Percentiles rank a stretch among this genome's conserved stretches.
phyloP scores from a whole-genome alignment of 2,888 invertebrate genomes.

The Chromoteleia sp. region DNA sequence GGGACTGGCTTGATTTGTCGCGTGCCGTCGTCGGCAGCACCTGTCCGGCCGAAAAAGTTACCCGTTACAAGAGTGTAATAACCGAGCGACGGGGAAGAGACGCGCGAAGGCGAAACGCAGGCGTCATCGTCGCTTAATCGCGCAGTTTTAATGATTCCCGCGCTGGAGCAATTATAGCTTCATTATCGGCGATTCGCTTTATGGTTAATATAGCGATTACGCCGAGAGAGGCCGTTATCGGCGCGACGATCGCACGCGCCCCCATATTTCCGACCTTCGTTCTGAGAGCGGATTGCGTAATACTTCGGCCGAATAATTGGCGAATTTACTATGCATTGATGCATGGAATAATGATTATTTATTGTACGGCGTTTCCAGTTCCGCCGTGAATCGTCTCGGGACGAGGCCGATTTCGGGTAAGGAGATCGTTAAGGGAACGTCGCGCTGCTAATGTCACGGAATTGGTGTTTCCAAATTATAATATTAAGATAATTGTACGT shows the following conservation, averaged over 20 bases:
- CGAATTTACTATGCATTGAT: slow-evolving; percentile 24
- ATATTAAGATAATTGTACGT: too few species aligned
- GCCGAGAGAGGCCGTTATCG: slow-evolving; percentile 36
- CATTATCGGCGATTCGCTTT: slow-evolving; percentile 55
- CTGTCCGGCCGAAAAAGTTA: slow-evolving; percentile 79
- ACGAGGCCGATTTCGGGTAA: too few species aligned
- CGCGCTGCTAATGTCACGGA: too few species aligned
- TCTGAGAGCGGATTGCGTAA: not conserved
- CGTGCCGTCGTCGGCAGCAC: slow-evolving; percentile 79
- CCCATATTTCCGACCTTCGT: slow-evolving; percentile 8
- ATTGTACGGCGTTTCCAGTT: too few species aligned
- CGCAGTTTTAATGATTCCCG: slow-evolving; percentile 33
- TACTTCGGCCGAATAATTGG: slow-evolving; percentile 15
- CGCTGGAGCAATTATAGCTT: slow-evolving; percentile 53
- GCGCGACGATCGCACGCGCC: slow-evolving; percentile 36
- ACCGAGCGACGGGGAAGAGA: slow-evolving; percentile 40
- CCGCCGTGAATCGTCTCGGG: too few species aligned
- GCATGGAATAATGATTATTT: slow-evolving; percentile 17
- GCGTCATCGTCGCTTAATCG: slow-evolving; percentile 56
- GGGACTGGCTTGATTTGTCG: slow-evolving; percentile 81
- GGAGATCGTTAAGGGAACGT: too few species aligned
- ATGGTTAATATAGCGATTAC: slow-evolving; percentile 49
- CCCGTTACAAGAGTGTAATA: slow-evolving; percentile 73
- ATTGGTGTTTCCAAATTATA: too few species aligned
- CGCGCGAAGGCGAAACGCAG: slow-evolving; percentile 28